Base-by-base conservation (phyloP, 1,140 invertebrate species). In the Leptinotarsa undecemlineata region DNA sequence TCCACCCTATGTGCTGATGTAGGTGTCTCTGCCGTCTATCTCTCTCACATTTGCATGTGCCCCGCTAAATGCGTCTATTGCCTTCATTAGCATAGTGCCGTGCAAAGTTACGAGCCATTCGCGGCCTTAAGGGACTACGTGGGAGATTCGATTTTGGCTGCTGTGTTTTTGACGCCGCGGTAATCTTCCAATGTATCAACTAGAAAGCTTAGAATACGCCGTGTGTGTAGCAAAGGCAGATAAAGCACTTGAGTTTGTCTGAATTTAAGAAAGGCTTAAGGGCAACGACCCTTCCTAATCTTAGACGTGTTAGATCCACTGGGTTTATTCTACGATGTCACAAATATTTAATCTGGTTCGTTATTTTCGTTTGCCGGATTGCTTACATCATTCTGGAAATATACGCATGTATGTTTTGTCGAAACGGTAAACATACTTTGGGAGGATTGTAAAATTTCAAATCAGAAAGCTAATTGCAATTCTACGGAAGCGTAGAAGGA, bases 221-320 rank as follows among this genome's bases (percentile, higher is more conserved):
- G 26, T 6, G 33, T 17, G 67, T 48, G 67, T 17, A 33, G 17
- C 69, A 20, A 60, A 33, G 21, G 33, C n/a, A 42, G 42, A n/a
- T 47, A 47, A 51, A 51, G 57, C n/a, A 21, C n/a, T 21, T 20
- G 51, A 51, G 67, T 19, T 64, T 51, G 47, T 63, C 64, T 57
- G 62, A 74, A 74, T 60, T 71, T n/a, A 48, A 48, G 67, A 57
- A 71, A 68, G 48, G 64, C 33, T 26, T 62, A 48, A 75, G 77
- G 77, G 76, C 74, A 77, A 78, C 74, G 77, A 78, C 77, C 77
- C 75, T 74, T 78, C 77, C 75, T 78, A 78, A 78, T 78, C 77
- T 77, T 74, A 74, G 77, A 76, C 33, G 72, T 74, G 73, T 78
- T 78, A 70, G 62, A 73, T 72, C 67, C 71, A 68, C 60, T 66